Conservation (phyloP, 2,113 vertebrate species). For the Callaeas wilsoni region DNA sequence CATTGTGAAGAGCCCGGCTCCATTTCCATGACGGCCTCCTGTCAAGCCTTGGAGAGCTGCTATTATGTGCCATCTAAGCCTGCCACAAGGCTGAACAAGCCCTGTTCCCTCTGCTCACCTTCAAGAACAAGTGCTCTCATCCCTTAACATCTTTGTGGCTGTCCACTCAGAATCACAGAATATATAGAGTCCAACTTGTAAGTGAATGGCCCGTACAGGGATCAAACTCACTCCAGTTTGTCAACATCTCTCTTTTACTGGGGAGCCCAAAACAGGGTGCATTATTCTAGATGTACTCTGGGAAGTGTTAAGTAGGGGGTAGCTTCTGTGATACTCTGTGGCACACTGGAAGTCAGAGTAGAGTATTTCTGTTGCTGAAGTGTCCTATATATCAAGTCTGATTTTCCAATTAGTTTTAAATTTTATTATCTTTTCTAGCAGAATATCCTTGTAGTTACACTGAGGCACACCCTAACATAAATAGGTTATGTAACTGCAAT, state of each 20-base stretch:
- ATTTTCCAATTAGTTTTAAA: background rate
- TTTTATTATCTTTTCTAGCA: background rate
- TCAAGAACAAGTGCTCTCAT: background rate
- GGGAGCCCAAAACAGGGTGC: rapidly evolving
- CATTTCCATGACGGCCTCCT: background rate
- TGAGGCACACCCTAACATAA: background rate
- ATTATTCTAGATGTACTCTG: background rate
- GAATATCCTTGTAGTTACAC: background rate
- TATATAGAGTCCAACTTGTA: background rate
- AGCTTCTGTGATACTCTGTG: background rate
- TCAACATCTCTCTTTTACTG: background rate
- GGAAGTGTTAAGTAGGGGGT: background rate
- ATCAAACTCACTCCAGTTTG: background rate
- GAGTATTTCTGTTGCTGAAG: background rate
- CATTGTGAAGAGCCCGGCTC: background rate
- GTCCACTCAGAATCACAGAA: background rate
- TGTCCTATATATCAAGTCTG: background rate
- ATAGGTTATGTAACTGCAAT: background rate
- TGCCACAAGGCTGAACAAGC: background rate
- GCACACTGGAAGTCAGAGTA: background rate
- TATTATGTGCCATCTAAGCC: background rate
- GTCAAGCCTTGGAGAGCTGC: background rate
- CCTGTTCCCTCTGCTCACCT: background rate
- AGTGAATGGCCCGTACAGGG: background rate
- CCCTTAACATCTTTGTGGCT: background rate